Conservation (phyloP, 2,888 invertebrate species). For the Zaprionus obscuricornis region DNA sequence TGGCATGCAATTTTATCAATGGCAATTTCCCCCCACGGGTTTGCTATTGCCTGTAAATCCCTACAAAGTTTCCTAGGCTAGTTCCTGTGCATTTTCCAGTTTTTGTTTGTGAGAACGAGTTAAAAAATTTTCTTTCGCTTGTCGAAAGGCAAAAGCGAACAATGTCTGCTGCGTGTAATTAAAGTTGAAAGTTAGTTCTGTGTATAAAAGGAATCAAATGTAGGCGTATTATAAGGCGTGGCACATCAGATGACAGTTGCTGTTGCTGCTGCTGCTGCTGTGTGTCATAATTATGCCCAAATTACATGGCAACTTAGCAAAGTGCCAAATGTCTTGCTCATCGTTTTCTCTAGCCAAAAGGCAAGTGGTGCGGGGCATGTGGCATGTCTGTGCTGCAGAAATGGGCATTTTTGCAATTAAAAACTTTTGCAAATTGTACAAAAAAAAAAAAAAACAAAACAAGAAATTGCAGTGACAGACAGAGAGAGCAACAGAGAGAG, state of each 20-base stretch:
- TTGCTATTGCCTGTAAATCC: background rate
- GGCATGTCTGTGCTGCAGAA: constrained; percentile 23
- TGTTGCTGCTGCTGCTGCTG: constrained; percentile 52
- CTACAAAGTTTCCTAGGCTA: background rate
- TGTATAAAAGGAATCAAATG: no score
- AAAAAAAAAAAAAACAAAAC: constrained; percentile 17
- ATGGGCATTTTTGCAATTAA: constrained; percentile 64
- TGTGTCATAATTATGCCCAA: constrained; percentile 70
- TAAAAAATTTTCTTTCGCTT: constrained; percentile 14
- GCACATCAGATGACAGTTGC: constrained; percentile 18
- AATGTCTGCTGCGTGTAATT: constrained; percentile 59
- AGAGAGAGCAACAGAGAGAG: background rate
- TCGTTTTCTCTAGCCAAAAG: background rate
- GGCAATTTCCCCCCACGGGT: constrained; percentile 18
- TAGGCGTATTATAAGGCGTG: constrained; percentile 13
- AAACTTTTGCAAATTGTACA: constrained; percentile 54
- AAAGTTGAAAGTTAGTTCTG: no score
- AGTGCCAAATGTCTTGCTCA: background rate
- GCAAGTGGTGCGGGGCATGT: constrained; percentile 8
- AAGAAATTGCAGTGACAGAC: background rate
- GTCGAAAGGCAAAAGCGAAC: constrained; percentile 33
- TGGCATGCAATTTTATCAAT: constrained; percentile 75
- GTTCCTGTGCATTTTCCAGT: background rate
- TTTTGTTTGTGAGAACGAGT: constrained; percentile 10
- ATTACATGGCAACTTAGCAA: constrained; percentile 55